Evolutionary conservation across 2,797 vertebrate species (phyloP), one percentile per base, ranked within the genome.

Genomic region (Halcyon badia): DNA sequence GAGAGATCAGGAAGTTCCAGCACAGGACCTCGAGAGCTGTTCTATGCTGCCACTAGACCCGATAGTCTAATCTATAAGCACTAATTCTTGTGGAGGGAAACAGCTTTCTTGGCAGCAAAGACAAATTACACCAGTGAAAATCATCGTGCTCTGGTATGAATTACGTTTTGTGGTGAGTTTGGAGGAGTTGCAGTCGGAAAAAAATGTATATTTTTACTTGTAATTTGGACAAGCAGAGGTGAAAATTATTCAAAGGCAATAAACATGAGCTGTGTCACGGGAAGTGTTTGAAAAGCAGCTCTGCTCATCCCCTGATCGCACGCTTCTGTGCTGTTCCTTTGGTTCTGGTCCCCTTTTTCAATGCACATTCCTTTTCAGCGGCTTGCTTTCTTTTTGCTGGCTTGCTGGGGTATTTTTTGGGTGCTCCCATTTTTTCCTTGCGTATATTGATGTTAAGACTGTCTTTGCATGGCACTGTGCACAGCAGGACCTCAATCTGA

Each of bases 131-230:
- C 28, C 24, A 19, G 57, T 60, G 83, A 48, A 88, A 94, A 96
- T 57, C 52, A 49, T 57, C 1, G 1, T 64, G 19, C 72, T 68
- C 48, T 54, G 61, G 30, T 83, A 60, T 52, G 24, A 87, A 61
- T 70, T 88, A 26, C 33, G 25, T 83, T 87, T 89, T 68, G 14
- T 61, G n/a, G 33, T 48, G 57, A 93, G 37, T 83, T 91, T 83
- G 64, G 82, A 83, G 61, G 72, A 78, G 52, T 33, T 51, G 5
- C 30, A 70, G 31, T 56, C 3, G 2, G 28, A 62, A 83, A 91
- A 86, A 6, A 0, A 1, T 0, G 1, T 61, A 1, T 65, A 5
- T 68, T 94, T 90, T 81, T 77, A 30, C 35, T 49, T 76, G 46
- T 62, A 71, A 35, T 81, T 93, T 81, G 57, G 81, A 69, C 12